Conservation (phyloP, 2,797 vertebrate species). For the Anniella stebbinsi region DNA sequence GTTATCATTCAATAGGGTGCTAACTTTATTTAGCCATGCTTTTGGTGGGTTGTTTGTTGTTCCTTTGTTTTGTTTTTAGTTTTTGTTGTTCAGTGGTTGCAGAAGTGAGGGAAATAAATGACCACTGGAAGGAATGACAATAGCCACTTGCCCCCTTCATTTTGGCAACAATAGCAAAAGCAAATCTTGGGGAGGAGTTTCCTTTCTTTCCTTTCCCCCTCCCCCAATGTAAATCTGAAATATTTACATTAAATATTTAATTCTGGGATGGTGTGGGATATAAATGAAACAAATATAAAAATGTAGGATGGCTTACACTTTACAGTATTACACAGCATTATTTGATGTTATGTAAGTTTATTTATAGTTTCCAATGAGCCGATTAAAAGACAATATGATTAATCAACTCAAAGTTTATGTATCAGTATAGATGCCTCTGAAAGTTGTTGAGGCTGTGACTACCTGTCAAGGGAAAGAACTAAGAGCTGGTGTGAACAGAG, state of each 20-base stretch:
- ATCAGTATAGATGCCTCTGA: not conserved
- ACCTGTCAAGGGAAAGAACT: not conserved
- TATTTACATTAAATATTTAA: not conserved
- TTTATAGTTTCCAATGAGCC: not conserved
- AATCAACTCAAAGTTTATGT: not conserved
- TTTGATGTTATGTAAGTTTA: not conserved
- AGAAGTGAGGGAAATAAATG: not conserved
- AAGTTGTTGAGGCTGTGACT: not conserved
- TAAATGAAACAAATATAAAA: not conserved
- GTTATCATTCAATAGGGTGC: not conserved
- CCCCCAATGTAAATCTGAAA: not conserved
- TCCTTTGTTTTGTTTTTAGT: not conserved
- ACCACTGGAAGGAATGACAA: not conserved
- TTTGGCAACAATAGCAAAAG: not conserved
- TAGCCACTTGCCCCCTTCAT: too few species aligned
- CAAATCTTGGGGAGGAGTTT: too few species aligned
- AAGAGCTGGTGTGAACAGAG: not conserved
- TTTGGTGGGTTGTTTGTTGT: not conserved
- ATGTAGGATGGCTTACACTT: not conserved
- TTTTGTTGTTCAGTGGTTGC: not conserved
- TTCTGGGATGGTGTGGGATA: not conserved
- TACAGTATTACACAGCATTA: not conserved
- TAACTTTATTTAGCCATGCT: too few species aligned
- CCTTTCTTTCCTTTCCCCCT: not conserved
- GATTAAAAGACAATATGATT: not conserved